These are phyloP conservation scores for Coryphaenoides rupestris DNA, from an alignment of 2,113 vertebrate species.

Conservation along the genomic window DNA sequence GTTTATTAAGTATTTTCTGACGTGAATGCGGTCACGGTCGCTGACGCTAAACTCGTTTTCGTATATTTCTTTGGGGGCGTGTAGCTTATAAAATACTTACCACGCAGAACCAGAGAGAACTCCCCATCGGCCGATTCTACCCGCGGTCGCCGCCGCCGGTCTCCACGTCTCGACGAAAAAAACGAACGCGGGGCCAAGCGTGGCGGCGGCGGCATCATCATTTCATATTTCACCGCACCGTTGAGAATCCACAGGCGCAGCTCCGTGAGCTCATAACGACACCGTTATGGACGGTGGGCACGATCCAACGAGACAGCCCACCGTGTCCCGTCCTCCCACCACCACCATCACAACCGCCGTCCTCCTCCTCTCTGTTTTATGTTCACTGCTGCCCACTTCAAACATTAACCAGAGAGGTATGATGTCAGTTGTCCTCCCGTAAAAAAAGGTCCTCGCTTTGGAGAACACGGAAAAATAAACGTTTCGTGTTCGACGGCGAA, in stretches of 20 bases:
- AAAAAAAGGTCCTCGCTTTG: slow-evolving; percentile 46
- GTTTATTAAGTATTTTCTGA: too few species aligned
- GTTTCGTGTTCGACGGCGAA: slow-evolving; percentile 26
- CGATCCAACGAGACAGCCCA: slow-evolving; percentile 63
- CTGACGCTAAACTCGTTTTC: too few species aligned
- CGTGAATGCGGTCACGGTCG: too few species aligned
- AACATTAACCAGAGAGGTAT: slow-evolving; percentile 44
- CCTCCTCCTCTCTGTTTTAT: slow-evolving; percentile 21
- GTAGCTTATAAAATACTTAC: too few species aligned
- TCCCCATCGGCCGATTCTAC: too few species aligned
- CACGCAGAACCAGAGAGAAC: too few species aligned
- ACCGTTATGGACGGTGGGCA: slow-evolving; percentile 54
- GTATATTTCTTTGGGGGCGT: too few species aligned
- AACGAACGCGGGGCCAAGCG: slow-evolving; percentile 21
- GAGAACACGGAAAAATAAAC: slow-evolving; percentile 45
- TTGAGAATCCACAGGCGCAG: slow-evolving; percentile 61
- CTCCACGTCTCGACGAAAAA: slow-evolving; percentile 31
- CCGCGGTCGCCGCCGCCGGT: too few species aligned
- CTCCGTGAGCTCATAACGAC: slow-evolving; percentile 60
- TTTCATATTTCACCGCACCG: slow-evolving; percentile 53
- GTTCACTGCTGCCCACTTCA: slow-evolving; percentile 44
- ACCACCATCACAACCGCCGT: too few species aligned
- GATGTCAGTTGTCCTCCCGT: slow-evolving; percentile 48
- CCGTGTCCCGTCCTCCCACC: too few species aligned
- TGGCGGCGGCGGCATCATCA: too few species aligned